Evolutionary conservation across 2,113 vertebrate genomes (phyloP).

Genomic region (Psammodynastes pulverulentus): DNA sequence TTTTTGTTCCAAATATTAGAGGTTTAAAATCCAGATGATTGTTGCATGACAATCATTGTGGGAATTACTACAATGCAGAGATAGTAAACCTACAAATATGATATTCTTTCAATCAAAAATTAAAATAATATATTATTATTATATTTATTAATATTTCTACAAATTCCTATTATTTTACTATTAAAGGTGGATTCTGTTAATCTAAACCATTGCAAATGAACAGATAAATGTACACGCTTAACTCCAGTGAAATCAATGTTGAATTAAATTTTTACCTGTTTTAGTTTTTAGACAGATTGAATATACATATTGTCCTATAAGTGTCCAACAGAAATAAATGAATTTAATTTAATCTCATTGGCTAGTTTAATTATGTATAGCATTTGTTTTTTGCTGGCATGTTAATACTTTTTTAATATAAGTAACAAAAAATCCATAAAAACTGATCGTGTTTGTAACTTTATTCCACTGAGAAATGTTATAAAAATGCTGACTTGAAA

Average conservation of each 20-base stretch:
- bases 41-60: neutral
- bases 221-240: neutral
- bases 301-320: neutral
- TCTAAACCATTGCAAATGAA: neutral
- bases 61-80: neutral
- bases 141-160: neutral
- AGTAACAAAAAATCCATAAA: neutral
- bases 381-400: neutral
- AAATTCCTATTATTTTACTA: neutral
- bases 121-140: neutral
- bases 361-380: neutral
- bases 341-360: neutral
- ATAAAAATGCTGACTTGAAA: constrained; percentile 18
- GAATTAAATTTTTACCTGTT: neutral
- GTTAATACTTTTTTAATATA: neutral
- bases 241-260: neutral
- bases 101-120: neutral
- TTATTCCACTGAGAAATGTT: neutral
- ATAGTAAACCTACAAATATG: neutral
- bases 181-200: neutral
- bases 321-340: neutral
- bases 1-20: neutral
- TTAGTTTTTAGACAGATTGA: neutral
- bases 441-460: neutral
- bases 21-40: neutral